Base-by-base conservation (phyloP, 2,888 invertebrate genomes). In the Diarsia rubi region DNA sequence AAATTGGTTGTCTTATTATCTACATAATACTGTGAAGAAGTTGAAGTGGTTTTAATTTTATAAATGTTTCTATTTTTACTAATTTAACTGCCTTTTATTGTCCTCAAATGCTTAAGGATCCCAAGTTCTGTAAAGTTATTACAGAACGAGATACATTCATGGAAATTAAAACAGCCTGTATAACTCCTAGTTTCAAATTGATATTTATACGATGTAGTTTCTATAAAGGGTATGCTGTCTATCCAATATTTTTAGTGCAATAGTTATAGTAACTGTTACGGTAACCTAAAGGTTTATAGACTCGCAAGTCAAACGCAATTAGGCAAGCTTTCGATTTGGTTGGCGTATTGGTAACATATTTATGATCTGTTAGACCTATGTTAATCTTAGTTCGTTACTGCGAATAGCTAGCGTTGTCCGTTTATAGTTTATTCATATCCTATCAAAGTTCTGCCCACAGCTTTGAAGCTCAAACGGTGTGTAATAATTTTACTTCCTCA, bases 311-410 rank as follows among this genome's bases (percentile, higher is more conserved):
- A 67, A 42, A 16, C 65, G 52, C 72, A 82, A 84, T 83, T 75
- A 82, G 75, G 54, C 59, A 52, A 75, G 45, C 81, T 71, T 60
- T 80, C 72, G 72, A 80, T 31, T 69, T 24, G 65, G 27, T 63
- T 75, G 66, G 75, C 70, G 64, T 75, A 80, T 84, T 72, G 62
- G 62, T 69, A 74, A 74, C 69, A 79, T 73, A 44, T 81, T 83
- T 81, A 75, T 57, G 79, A 83, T 76, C 81, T 63, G 81, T 73
- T 63, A 37, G 62, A 67, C 60, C 65, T 66, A 63, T 79, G 67
- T 79, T 57, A 31, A 45, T 69, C 59, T 64, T 62, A 68, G 73
- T 72, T 83, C 82, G 85, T 85, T 85, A 82, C 47, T 69, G 65
- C 44, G 49, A 68, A 81, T 63, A 67, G 49, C 47, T 44, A 59